A percentile compares a stretch with the other conserved stretches of the same genome.
Evolutionary conservation across 2,888 invertebrate genomes (phyloP).

Genomic region (Coelogynopora nodosa): DNA sequence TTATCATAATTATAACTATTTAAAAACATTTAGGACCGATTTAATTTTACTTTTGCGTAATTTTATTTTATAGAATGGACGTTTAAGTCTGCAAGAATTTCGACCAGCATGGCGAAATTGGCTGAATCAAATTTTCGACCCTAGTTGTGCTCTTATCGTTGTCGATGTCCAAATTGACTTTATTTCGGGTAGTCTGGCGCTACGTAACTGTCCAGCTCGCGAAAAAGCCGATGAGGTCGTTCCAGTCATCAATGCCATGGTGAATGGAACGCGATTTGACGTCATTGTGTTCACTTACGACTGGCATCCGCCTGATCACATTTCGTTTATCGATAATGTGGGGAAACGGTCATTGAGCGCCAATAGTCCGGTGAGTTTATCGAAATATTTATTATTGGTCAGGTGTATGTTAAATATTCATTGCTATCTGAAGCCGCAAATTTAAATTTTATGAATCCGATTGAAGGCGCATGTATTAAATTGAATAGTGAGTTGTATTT

Average conservation of each 20-base stretch:
- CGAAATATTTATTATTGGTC: no score
- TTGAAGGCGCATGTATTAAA: no score
- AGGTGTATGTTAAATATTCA: no score
- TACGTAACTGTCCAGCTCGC: conserved; percentile 84
- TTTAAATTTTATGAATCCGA: no score
- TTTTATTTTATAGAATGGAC: not conserved
- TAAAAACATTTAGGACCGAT: no score
- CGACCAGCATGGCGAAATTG: conserved; percentile 6
- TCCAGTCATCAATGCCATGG: conserved; percentile 74
- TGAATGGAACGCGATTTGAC: conserved; percentile 63
- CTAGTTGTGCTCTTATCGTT: conserved; percentile 71
- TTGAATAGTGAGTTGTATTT: no score
- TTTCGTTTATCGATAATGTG: conserved; percentile 85
- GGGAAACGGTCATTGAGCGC: not conserved
- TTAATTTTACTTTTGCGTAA: no score
- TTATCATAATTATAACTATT: no score
- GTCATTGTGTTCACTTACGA: conserved; percentile 86
- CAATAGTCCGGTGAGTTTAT: not conserved
- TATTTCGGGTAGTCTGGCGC: conserved; percentile 85
- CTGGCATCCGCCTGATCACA: conserved; percentile 93
- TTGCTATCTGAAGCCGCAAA: no score
- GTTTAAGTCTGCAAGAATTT: not conserved
- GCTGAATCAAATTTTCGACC: not conserved
- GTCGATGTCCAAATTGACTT: conserved; percentile 98
- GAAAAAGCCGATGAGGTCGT: conserved; percentile 73